phyloP scores from a whole-genome alignment of 2,113 vertebrate genomes.

The Oncorhynchus kisutch region DNA sequence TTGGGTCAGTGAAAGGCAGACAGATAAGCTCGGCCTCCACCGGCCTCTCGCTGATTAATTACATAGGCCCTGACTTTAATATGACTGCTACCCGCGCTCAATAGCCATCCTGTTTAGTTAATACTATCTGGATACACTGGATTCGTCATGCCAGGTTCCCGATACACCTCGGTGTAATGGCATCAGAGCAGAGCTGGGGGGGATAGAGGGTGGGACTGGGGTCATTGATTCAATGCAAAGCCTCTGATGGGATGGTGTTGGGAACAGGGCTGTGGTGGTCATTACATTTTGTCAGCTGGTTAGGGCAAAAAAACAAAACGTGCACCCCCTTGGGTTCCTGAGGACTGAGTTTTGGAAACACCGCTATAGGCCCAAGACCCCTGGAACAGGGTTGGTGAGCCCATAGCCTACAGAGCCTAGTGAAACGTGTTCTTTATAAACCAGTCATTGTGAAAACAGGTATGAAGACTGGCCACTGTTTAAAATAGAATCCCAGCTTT shows the following conservation, averaged over 20 bases:
- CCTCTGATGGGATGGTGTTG: conserved; percentile 1
- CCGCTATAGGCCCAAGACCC: too few species aligned
- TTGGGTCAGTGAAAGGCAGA: conserved; percentile 21
- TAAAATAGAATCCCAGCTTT: too few species aligned
- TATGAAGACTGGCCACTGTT: too few species aligned
- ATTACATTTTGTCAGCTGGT: too few species aligned
- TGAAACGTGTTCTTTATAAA: too few species aligned
- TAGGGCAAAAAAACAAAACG: too few species aligned
- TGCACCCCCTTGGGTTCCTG: too few species aligned
- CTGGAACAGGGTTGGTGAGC: too few species aligned
- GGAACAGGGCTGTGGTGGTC: too few species aligned
- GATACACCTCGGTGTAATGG: conserved; percentile 43
- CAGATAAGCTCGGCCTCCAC: conserved; percentile 13
- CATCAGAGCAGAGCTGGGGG: not conserved
- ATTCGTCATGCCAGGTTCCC: conserved; percentile 64
- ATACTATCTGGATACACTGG: conserved; percentile 49
- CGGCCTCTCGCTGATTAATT: conserved; percentile 54
- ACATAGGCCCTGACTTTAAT: conserved; percentile 46
- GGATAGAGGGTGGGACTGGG: not conserved
- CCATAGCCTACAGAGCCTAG: too few species aligned
- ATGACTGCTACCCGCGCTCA: conserved; percentile 49
- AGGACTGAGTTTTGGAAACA: too few species aligned
- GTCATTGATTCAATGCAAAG: conserved; percentile 43
- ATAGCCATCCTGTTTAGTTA: conserved; percentile 62
- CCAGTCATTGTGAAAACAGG: too few species aligned